Conservation (phyloP, 2,113 vertebrate species). For the Lipotes vexillifer region DNA sequence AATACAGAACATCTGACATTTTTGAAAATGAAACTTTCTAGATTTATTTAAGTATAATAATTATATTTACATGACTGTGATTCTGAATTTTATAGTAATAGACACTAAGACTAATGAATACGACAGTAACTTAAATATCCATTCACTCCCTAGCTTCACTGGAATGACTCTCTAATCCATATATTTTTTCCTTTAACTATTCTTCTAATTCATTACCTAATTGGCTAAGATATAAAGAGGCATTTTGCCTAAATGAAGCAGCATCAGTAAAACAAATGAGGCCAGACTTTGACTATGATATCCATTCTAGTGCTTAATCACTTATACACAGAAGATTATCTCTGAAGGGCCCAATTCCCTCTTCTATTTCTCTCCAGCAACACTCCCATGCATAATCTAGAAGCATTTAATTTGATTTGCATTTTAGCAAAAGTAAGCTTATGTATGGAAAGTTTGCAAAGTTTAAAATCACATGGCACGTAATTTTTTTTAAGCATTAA, state of each 20-base stretch:
- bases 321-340: slow-evolving; percentile 25
- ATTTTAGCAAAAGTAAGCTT: slow-evolving; percentile 4
- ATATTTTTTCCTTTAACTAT: slow-evolving; percentile 45
- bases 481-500: not conserved
- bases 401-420: not conserved
- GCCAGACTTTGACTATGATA: slow-evolving; percentile 49
- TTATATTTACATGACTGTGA: slow-evolving; percentile 36
- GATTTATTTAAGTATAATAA: slow-evolving; percentile 64
- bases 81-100: slow-evolving; percentile 36
- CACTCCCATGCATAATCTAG: not conserved
- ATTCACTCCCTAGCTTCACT: slow-evolving; percentile 32
- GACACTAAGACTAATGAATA: slow-evolving; percentile 44
- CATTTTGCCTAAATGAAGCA: slow-evolving; percentile 56
- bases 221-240: slow-evolving; percentile 61
- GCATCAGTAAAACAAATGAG: slow-evolving; percentile 65
- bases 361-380: not conserved
- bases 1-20: slow-evolving; percentile 56
- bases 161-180: slow-evolving; percentile 43
- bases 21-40: slow-evolving; percentile 52
- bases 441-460: not conserved
- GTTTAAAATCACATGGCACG: not conserved
- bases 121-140: slow-evolving; percentile 47
- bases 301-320: slow-evolving; percentile 30
- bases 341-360: not conserved
- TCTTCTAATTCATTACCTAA: slow-evolving; percentile 64